Conservation (phyloP, 2,888 invertebrate species). For the Microctonus hyperodae region DNA sequence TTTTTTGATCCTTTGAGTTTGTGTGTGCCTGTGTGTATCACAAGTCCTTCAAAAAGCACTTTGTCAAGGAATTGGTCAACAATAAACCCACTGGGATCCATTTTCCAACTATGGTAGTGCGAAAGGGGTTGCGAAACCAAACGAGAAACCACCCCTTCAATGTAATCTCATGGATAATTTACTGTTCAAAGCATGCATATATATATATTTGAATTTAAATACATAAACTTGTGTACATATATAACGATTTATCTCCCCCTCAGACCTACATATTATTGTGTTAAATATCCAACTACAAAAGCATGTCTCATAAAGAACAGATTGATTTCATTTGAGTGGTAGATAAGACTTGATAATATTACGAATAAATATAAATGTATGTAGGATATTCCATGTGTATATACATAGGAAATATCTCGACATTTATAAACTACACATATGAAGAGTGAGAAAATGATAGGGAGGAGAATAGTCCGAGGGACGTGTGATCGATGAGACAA, state of each 20-base stretch:
- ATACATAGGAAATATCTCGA: no score
- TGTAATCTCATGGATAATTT: slow-evolving; percentile 24
- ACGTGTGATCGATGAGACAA: no score
- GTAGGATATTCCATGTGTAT: not conserved
- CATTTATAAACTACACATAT: no score
- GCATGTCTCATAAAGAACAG: slow-evolving; percentile 9
- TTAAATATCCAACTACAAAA: slow-evolving; percentile 17
- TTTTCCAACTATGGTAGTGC: no score
- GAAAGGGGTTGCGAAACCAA: no score
- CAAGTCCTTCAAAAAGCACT: not conserved
- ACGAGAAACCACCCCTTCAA: slow-evolving; percentile 6
- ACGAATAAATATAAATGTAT: not conserved
- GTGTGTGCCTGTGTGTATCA: no score
- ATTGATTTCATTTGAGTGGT: slow-evolving; percentile 21
- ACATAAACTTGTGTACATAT: no score
- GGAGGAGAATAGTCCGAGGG: no score
- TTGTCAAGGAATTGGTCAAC: slow-evolving; percentile 15
- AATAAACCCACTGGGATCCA: slow-evolving; percentile 20
- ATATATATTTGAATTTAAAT: no score
- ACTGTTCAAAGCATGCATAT: no score
- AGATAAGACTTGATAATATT: not conserved
- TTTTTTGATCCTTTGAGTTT: no score
- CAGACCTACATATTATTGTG: not conserved
- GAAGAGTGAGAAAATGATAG: no score
- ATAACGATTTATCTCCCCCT: slow-evolving; percentile 6